Evolutionary conservation across 2,797 vertebrate genomes (phyloP).

Genomic region (Neosalanx taihuensis): DNA sequence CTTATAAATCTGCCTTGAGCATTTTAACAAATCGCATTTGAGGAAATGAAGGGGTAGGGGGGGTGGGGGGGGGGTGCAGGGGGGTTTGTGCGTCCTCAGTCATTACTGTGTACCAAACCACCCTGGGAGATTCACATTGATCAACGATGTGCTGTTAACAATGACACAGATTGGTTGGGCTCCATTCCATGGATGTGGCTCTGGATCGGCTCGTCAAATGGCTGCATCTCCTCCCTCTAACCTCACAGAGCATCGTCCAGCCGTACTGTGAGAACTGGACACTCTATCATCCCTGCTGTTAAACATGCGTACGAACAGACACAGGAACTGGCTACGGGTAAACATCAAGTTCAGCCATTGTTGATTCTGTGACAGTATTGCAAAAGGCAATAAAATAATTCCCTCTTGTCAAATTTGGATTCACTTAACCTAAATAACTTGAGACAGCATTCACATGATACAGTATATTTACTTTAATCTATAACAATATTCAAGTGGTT

Average conservation of each 20-base stretch:
- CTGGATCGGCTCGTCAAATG: constrained; percentile 19
- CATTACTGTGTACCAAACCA: constrained; percentile 17
- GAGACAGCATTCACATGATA: neutral
- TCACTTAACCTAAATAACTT: neutral
- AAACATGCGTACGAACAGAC: constrained; percentile 1
- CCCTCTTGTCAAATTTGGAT: constrained; percentile 26
- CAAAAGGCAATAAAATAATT: constrained; percentile 12
- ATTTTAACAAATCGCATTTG: constrained; percentile 36
- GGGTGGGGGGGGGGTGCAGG: no score
- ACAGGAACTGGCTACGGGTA: neutral
- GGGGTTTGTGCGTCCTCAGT: neutral
- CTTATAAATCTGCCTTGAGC: constrained; percentile 37
- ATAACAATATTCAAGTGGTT: constrained; percentile 2
- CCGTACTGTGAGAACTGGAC: neutral
- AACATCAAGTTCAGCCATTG: constrained; percentile 1
- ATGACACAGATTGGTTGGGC: constrained; percentile 48
- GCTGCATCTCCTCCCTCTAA: neutral
- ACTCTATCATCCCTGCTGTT: constrained; percentile 10
- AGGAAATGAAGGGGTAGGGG: neutral
- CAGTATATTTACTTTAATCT: neutral
- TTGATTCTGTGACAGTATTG: neutral
- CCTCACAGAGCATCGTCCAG: neutral
- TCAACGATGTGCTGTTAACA: constrained; percentile 55
- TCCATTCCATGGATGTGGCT: constrained; percentile 46
- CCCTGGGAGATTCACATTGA: constrained; percentile 41